Conservation (phyloP, 2,888 invertebrate species). For the Hydrotaea diabolus region DNA sequence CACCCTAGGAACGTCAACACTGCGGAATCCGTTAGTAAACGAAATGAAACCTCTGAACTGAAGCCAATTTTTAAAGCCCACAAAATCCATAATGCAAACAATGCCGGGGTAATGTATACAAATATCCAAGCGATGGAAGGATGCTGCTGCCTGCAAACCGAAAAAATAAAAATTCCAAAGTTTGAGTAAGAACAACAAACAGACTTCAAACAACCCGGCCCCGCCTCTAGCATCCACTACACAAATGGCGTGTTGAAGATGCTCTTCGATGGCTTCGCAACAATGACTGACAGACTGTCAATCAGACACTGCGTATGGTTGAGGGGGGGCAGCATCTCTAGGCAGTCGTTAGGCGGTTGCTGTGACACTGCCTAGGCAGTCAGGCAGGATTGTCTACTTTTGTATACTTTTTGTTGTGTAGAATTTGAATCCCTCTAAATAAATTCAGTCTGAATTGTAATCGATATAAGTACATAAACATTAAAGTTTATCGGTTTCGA, state of each 20-base stretch:
- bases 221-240: too few relatives aligned
- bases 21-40: constrained; percentile 57
- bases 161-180: background rate
- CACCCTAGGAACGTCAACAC: constrained; percentile 40
- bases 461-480: constrained; percentile 37
- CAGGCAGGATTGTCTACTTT: constrained; percentile 4
- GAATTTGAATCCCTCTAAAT: constrained; percentile 28
- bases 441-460: constrained; percentile 56
- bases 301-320: background rate
- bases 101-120: constrained; percentile 62
- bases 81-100: constrained; percentile 80
- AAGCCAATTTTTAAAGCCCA: constrained; percentile 79
- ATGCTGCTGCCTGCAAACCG: background rate
- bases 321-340: background rate
- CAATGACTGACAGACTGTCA: constrained; percentile 23
- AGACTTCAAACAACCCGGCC: too few relatives aligned
- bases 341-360: too few relatives aligned
- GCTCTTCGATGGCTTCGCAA: background rate
- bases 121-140: constrained; percentile 35
- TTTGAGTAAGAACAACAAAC: constrained; percentile 11
- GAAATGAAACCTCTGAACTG: constrained; percentile 56
- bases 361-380: background rate
- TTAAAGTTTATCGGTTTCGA: background rate
- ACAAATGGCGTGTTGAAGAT: background rate
- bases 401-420: background rate